These are phyloP conservation scores for Dromococcyx pavoninus DNA, from an alignment of 2,797 vertebrate species.

Conservation along the genomic window DNA sequence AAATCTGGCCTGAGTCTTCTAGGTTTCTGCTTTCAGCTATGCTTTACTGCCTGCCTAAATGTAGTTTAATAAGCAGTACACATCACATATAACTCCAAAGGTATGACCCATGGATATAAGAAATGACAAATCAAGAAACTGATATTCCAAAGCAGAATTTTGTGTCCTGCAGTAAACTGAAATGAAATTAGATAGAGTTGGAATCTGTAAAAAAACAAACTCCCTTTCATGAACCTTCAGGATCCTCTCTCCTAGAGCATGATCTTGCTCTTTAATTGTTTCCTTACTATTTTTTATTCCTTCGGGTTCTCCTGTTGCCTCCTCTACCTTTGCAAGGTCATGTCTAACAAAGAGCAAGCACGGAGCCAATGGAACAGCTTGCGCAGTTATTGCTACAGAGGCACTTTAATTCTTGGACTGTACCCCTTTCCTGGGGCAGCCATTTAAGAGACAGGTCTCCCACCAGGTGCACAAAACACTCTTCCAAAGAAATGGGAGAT, in stretches of 20 bases:
- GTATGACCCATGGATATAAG: background rate
- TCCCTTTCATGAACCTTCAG: background rate
- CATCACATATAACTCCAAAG: background rate
- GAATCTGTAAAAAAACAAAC: background rate
- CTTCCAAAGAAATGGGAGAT: background rate
- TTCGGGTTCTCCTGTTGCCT: background rate
- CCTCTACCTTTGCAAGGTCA: background rate
- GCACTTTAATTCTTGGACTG: slow-evolving; percentile 43
- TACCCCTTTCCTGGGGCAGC: slow-evolving; percentile 22
- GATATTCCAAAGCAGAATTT: background rate
- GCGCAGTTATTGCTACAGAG: background rate
- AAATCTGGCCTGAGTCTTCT: background rate
- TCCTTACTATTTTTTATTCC: background rate
- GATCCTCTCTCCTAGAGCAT: background rate
- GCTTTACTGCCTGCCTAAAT: background rate
- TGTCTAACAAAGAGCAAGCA: background rate
- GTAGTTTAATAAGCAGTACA: background rate
- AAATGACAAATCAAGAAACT: background rate
- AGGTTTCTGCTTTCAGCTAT: background rate
- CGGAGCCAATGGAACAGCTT: slow-evolving; percentile 42
- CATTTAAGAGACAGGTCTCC: slow-evolving; percentile 6
- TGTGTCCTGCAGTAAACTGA: background rate
- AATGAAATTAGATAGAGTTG: background rate
- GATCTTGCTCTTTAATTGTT: background rate
- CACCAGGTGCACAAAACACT: slow-evolving; percentile 8